These are phyloP conservation scores for Falco punctatus DNA, from an alignment of 2,113 vertebrate genomes.

Conservation along the genomic window DNA sequence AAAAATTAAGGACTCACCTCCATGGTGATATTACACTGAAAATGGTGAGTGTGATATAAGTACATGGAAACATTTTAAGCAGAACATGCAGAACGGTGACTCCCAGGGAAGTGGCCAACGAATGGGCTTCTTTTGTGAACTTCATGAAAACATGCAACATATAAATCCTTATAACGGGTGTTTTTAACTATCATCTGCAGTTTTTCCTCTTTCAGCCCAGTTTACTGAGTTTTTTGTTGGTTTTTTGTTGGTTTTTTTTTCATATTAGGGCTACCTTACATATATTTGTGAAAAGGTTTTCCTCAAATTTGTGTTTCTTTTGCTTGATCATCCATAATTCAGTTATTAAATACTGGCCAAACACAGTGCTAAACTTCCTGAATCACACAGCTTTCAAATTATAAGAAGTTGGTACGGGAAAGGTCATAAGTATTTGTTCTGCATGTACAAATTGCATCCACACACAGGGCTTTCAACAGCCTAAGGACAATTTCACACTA, in stretches of 20 bases:
- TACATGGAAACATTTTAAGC: not conserved
- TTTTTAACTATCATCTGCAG: not conserved
- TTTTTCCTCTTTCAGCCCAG: not conserved
- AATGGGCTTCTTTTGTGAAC: not conserved
- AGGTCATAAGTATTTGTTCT: slow-evolving; percentile 42
- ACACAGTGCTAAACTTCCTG: not conserved
- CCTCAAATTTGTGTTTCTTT: not conserved
- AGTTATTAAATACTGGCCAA: not conserved
- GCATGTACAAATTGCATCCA: slow-evolving; percentile 36
- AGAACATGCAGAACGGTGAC: not conserved
- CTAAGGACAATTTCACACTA: slow-evolving; percentile 48
- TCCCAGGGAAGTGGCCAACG: not conserved
- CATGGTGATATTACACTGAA: not conserved
- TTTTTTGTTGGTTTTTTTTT: not conserved
- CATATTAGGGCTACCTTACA: not conserved
- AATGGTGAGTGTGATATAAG: not conserved
- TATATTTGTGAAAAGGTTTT: not conserved
- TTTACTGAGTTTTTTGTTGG: not conserved
- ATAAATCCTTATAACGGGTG: not conserved
- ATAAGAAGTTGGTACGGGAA: slow-evolving; percentile 38
- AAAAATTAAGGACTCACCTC: slow-evolving; percentile 19
- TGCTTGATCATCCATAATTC: not conserved
- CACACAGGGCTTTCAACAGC: not conserved
- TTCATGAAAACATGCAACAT: not conserved
- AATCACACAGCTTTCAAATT: slow-evolving; percentile 39